Evolutionary conservation across 2,797 vertebrate species (phyloP).

Genomic region (Poecilia velifera): DNA sequence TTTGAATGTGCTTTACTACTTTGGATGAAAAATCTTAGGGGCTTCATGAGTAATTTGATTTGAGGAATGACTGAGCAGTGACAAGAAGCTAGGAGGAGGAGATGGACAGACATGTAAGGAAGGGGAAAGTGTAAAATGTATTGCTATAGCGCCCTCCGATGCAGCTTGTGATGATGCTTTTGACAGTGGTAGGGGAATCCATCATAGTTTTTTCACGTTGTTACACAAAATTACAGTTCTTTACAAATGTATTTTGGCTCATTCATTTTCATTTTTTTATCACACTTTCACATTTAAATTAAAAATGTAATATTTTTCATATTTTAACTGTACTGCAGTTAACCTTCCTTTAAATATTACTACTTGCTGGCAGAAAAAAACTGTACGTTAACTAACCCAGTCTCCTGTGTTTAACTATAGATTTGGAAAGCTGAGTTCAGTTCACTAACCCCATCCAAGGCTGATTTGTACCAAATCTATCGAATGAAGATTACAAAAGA

Average conservation of each 20-base stretch:
- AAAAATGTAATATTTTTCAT: neutral
- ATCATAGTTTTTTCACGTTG: constrained; percentile 48
- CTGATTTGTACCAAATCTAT: neutral
- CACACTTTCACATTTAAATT: neutral
- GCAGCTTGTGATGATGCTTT: constrained; percentile 26
- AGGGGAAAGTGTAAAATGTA: constrained; percentile 43
- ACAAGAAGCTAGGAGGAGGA: constrained; percentile 30
- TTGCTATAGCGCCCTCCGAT: constrained; percentile 18
- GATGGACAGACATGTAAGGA: constrained; percentile 45
- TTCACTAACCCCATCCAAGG: neutral
- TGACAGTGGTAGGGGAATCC: constrained; percentile 30
- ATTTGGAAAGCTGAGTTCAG: neutral
- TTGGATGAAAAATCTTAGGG: constrained; percentile 45
- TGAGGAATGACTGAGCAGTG: constrained; percentile 24
- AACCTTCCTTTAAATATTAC: too few species aligned
- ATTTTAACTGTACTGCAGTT: too few species aligned
- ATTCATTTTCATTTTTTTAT: neutral
- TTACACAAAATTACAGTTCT: constrained; percentile 57
- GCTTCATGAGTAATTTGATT: constrained; percentile 56
- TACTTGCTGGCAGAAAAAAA: neutral
- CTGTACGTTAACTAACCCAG: neutral
- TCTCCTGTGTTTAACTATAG: neutral
- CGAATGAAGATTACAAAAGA: neutral
- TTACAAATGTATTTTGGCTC: neutral
- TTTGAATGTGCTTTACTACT: constrained; percentile 57